Percentiles rank a stretch among this genome's conserved stretches.
Conservation (phyloP, 2,888 invertebrate species). For the Eupithecia insigniata region DNA sequence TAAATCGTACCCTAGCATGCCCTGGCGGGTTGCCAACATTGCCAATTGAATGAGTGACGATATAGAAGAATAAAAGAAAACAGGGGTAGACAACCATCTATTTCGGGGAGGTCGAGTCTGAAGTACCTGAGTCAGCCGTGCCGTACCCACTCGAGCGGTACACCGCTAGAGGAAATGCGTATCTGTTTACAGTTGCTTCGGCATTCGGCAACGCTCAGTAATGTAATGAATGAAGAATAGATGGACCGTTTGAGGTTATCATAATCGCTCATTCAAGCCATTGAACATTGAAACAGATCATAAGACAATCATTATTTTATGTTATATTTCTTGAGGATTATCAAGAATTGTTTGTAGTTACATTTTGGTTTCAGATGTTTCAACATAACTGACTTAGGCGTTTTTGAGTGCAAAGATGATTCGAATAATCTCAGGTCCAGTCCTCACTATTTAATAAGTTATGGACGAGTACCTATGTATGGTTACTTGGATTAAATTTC, state of each 20-base stretch:
- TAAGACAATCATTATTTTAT: slow-evolving; percentile 29
- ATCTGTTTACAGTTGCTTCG: slow-evolving; percentile 63
- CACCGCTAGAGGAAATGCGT: slow-evolving; percentile 71
- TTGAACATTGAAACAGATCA: slow-evolving; percentile 35
- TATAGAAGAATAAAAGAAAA: slow-evolving; percentile 71
- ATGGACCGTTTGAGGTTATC: slow-evolving; percentile 39
- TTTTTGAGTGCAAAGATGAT: not conserved
- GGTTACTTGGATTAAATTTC: no score
- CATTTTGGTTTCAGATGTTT: not conserved
- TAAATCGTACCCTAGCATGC: slow-evolving; percentile 69
- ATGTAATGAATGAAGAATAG: slow-evolving; percentile 39
- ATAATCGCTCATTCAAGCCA: slow-evolving; percentile 36
- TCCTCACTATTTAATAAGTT: no score
- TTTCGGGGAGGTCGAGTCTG: slow-evolving; percentile 76
- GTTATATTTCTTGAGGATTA: slow-evolving; percentile 27
- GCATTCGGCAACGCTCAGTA: slow-evolving; percentile 53
- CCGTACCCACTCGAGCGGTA: slow-evolving; percentile 72
- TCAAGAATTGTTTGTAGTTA: not conserved
- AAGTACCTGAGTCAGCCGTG: slow-evolving; percentile 76
- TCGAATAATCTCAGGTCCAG: not conserved
- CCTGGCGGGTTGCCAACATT: slow-evolving; percentile 78
- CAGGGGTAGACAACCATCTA: slow-evolving; percentile 75
- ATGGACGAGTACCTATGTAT: no score
- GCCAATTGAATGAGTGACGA: slow-evolving; percentile 81
- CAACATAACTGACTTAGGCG: not conserved